Evolutionary conservation across 2,797 vertebrate genomes (phyloP).

Genomic region (Myiotriccus ornatus): DNA sequence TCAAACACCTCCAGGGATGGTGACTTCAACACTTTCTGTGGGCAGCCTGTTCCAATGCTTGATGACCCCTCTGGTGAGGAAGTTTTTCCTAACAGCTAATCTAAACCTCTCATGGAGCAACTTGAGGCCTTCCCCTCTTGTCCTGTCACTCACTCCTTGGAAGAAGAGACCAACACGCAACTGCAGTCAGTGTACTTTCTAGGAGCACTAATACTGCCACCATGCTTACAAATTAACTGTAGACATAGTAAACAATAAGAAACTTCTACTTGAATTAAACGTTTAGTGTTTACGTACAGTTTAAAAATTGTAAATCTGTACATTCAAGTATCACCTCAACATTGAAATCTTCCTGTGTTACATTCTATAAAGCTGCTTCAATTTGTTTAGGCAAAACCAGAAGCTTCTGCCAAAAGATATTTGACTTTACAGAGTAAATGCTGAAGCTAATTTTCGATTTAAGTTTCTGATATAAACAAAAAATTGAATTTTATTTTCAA

Average conservation of each 20-base stretch:
- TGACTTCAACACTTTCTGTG: not conserved
- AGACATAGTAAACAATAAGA: not conserved
- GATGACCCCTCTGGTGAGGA: not conserved
- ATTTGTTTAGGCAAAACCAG: not conserved
- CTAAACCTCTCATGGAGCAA: not conserved
- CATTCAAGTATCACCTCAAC: not conserved
- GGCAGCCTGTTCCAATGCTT: not conserved
- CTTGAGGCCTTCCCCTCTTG: fast-evolving
- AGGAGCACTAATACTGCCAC: not conserved
- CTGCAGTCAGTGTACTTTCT: not conserved
- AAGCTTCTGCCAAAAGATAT: not conserved
- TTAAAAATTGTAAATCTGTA: not conserved
- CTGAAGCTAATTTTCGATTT: not conserved
- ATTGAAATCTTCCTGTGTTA: not conserved
- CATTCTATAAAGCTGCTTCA: not conserved
- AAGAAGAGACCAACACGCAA: not conserved
- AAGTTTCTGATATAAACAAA: not conserved
- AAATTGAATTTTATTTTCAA: not conserved
- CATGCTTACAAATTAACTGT: not conserved
- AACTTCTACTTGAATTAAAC: not conserved
- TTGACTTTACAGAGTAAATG: not conserved
- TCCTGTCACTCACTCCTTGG: too few relatives aligned
- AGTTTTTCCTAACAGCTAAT: not conserved
- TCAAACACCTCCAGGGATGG: not conserved
- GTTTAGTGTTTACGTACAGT: not conserved